These are phyloP conservation scores for Myotis yumanensis DNA, from an alignment of 2,113 vertebrate species.

Conservation along the genomic window DNA sequence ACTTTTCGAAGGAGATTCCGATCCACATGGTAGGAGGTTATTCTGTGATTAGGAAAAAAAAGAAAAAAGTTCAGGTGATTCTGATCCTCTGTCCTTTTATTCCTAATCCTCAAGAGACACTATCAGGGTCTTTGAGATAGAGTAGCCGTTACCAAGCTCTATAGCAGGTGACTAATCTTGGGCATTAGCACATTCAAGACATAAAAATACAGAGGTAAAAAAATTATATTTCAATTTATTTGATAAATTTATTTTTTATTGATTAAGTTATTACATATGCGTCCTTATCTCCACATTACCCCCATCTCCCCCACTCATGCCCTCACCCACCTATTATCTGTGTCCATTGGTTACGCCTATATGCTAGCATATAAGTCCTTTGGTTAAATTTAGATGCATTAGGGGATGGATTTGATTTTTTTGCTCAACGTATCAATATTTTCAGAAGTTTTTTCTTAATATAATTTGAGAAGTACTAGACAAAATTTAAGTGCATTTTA, in stretches of 20 bases:
- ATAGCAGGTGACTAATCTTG: neutral
- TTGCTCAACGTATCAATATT: neutral
- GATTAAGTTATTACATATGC: too few relatives aligned
- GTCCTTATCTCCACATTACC: too few relatives aligned
- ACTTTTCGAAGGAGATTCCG: neutral
- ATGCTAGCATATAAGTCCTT: too few relatives aligned
- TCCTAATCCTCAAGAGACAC: neutral
- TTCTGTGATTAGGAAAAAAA: neutral
- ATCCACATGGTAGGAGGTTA: neutral
- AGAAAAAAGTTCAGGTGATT: neutral
- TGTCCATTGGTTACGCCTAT: too few relatives aligned
- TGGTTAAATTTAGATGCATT: neutral
- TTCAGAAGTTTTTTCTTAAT: neutral
- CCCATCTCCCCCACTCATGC: too few relatives aligned
- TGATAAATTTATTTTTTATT: neutral
- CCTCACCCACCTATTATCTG: too few relatives aligned
- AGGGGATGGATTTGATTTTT: neutral
- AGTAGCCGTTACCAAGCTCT: slow-evolving; percentile 9
- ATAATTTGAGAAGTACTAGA: neutral
- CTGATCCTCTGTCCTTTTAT: neutral
- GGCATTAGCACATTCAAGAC: neutral
- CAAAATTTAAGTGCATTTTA: neutral
- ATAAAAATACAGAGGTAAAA: neutral
- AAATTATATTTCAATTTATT: neutral
- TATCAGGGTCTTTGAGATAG: neutral